Percentiles rank a stretch among this genome's conserved stretches.
Evolutionary conservation across 2,888 invertebrate genomes (phyloP).

Genomic region (Parapristionchus giblindavisi): DNA sequence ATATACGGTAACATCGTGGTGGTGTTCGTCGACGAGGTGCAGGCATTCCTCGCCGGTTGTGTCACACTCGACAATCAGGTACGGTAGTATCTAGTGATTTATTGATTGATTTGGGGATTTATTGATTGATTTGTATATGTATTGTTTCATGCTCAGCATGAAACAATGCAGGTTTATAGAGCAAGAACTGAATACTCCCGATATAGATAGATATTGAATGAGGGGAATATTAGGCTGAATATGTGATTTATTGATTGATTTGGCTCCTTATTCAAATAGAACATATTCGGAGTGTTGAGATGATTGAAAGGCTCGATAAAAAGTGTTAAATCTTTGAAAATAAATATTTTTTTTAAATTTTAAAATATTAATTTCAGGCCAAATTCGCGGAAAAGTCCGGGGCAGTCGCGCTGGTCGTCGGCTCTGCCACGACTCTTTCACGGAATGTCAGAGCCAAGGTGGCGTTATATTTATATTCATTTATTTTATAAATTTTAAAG

Average conservation of each 20-base stretch:
- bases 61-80: conserved; percentile 60
- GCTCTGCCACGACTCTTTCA: conserved; percentile 49
- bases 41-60: conserved; percentile 58
- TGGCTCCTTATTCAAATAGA: too few species aligned
- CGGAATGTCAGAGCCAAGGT: conserved; percentile 18
- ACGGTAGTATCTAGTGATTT: background rate
- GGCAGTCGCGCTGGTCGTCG: conserved; percentile 57
- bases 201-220: too few species aligned
- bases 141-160: too few species aligned
- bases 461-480: background rate
- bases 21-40: conserved; percentile 60
- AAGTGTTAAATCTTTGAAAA: too few species aligned
- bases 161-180: too few species aligned
- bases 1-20: conserved; percentile 56
- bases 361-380: conserved; percentile 49
- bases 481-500: background rate
- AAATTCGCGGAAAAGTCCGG: conserved; percentile 59
- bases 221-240: too few species aligned
- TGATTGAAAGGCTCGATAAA: too few species aligned
- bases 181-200: too few species aligned
- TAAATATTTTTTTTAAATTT: too few species aligned
- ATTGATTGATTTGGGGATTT: too few species aligned
- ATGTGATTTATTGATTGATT: too few species aligned
- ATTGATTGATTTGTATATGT: background rate
- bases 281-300: too few species aligned